Evolutionary conservation across 53 echinoderm and acorn worm species (phyloP), one percentile per base, ranked within the genome.

Genomic region (Astropecten irregularis): DNA sequence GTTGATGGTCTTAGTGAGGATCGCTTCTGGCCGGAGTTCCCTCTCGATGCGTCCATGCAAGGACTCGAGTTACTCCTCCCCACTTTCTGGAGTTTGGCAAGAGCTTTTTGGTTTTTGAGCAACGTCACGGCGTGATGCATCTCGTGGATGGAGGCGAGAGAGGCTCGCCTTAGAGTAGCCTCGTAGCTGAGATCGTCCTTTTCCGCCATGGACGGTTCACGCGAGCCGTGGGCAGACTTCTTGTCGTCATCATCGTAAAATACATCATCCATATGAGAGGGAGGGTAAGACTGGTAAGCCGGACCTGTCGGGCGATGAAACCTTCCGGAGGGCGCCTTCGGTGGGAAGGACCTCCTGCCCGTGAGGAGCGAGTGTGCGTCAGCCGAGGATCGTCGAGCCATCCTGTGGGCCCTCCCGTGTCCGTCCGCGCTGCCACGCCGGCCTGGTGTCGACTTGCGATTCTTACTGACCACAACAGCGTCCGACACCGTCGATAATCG

Each of bases 91-190:
- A 62, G 32, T 62, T 34, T 62, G 25, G 62, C 71, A 7, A 50
- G 33, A 22, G 50, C 71, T 51, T 50, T 32, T 31, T 71, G 49
- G 71, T 71, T 51, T 34, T 35, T 71, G 71, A 71, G 51, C 26
- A 71, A 34, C 14, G 49, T 34, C 1, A 71, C 51, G 51, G 71
- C 71, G 10, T 71, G 71, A 15, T 71, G 71, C 71, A 71, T 71
- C 71, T 71, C 71, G 71, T 71, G 71, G 19, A 71, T 71, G 33
- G 71, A 71, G 71, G 71, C 71, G 3, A 71, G 71, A 11, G 71
- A 71, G 31, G 71, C 71, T 1, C 71, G 22, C 21, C 52, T 28
- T 6, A 51, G 52, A 10, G 71, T 50, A 10, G 71, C 71, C 32
- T 71, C 71, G 35, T 71, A 71, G 23, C 71, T 71, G 1, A 74